These are phyloP conservation scores for Myoxocephalus aenaeus DNA, from an alignment of 2,797 vertebrate species.

Conservation along the genomic window DNA sequence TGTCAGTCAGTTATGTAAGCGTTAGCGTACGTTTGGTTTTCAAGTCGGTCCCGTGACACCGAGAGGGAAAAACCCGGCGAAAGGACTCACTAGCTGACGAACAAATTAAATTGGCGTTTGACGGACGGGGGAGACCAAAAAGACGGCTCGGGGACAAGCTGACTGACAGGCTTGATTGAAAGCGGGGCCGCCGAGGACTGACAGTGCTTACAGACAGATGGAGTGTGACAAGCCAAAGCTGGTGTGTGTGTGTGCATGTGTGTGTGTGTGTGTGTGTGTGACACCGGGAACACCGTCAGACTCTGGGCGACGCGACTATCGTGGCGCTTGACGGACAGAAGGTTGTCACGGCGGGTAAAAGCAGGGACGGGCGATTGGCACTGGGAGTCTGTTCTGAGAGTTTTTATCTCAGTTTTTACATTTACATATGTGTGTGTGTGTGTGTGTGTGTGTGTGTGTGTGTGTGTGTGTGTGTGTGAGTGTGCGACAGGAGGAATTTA, in stretches of 20 bases:
- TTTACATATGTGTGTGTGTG: conserved; percentile 33
- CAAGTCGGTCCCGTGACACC: conserved; percentile 38
- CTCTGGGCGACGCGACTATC: conserved; percentile 48
- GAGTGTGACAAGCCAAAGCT: conserved; percentile 74
- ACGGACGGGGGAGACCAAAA: conserved; percentile 54
- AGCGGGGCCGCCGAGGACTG: conserved; percentile 63
- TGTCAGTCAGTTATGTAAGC: conserved; percentile 74
- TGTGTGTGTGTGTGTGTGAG: neutral
- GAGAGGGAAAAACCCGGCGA: conserved; percentile 20
- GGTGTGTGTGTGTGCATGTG: conserved; percentile 65
- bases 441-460: neutral
- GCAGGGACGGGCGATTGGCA: conserved; percentile 74
- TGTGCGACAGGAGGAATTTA: conserved; percentile 23
- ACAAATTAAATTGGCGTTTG: conserved; percentile 65
- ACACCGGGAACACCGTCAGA: conserved; percentile 64
- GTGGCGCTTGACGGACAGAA: conserved; percentile 77
- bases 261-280: conserved; percentile 19
- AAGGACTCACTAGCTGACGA: conserved; percentile 54
- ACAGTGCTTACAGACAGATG: conserved; percentile 69
- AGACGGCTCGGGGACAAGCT: conserved; percentile 53
- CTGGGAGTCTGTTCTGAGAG: conserved; percentile 52
- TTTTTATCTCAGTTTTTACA: conserved; percentile 54
- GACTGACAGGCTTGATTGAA: conserved; percentile 73
- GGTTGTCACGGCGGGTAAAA: conserved; percentile 76
- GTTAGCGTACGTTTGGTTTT: conserved; percentile 29